These are phyloP conservation scores for Clarias pachynema DNA, from an alignment of 2,797 vertebrate genomes.

Conservation along the genomic window DNA sequence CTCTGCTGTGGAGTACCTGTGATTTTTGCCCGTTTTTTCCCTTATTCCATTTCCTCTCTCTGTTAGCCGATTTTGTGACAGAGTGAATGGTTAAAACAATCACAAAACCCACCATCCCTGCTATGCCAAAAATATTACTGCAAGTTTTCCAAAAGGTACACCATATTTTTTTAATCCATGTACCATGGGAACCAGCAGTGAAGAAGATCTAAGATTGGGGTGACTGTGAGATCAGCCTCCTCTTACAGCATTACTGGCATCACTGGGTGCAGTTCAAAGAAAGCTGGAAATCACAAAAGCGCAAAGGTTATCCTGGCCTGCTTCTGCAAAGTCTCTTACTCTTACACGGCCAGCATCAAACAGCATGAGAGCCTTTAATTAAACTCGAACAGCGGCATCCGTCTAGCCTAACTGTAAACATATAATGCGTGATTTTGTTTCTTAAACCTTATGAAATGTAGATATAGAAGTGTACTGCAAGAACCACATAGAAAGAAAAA, in stretches of 20 bases:
- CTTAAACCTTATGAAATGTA: slow-evolving; percentile 65
- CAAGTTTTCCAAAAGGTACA: neutral
- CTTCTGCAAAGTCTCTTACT: slow-evolving; percentile 39
- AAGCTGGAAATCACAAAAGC: slow-evolving; percentile 12
- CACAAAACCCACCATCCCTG: neutral
- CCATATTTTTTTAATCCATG: neutral
- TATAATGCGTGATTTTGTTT: slow-evolving; percentile 67
- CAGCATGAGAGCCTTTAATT: slow-evolving; percentile 36
- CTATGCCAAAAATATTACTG: neutral
- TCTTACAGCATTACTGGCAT: slow-evolving; percentile 15
- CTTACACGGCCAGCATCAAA: slow-evolving; percentile 25
- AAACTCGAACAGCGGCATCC: slow-evolving; percentile 37
- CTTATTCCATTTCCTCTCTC: slow-evolving; percentile 21
- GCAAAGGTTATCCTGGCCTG: slow-evolving; percentile 22
- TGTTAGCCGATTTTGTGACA: neutral
- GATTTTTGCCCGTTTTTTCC: neutral
- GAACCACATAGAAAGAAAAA: neutral
- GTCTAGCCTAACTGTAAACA: slow-evolving; percentile 57
- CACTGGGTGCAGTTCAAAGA: slow-evolving; percentile 17
- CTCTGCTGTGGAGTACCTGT: neutral
- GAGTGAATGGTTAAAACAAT: neutral
- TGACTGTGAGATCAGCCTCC: neutral
- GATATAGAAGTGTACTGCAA: slow-evolving; percentile 44
- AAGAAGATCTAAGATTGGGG: slow-evolving; percentile 8
- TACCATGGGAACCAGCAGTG: too few species aligned